Conservation (phyloP, 2,113 vertebrate genomes). For the Lipotes vexillifer region DNA sequence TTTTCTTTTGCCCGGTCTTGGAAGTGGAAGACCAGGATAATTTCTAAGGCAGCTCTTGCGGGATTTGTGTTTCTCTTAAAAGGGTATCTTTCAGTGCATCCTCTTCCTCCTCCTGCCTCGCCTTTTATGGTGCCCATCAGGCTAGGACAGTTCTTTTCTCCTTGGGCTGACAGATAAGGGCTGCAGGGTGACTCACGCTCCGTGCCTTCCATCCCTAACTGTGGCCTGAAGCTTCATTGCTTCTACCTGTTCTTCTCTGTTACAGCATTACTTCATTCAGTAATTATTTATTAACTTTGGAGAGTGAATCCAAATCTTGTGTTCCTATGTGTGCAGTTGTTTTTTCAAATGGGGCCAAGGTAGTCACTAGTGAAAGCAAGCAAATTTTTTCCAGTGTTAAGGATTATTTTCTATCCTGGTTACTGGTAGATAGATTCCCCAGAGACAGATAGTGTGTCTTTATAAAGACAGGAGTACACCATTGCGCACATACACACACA, state of each 20-base stretch:
- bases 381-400: not conserved
- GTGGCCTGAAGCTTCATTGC: not conserved
- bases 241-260: not conserved
- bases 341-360: not conserved
- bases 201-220: not conserved
- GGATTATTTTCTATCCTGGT: not conserved
- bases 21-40: not conserved
- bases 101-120: not conserved
- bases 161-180: not conserved
- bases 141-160: not conserved
- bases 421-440: not conserved
- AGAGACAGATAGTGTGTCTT: not conserved
- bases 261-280: not conserved
- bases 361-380: not conserved
- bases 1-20: not conserved
- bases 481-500: not conserved
- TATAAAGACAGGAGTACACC: not conserved
- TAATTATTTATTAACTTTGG: too few relatives aligned
- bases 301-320: not conserved
- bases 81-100: not conserved
- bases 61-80: conserved; percentile 39
- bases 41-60: not conserved
- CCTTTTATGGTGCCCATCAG: conserved; percentile 64
- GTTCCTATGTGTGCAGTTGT: not conserved
- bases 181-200: not conserved